Base-by-base conservation (phyloP, 2,888 invertebrate genomes). In the Aethes cnicana region DNA sequence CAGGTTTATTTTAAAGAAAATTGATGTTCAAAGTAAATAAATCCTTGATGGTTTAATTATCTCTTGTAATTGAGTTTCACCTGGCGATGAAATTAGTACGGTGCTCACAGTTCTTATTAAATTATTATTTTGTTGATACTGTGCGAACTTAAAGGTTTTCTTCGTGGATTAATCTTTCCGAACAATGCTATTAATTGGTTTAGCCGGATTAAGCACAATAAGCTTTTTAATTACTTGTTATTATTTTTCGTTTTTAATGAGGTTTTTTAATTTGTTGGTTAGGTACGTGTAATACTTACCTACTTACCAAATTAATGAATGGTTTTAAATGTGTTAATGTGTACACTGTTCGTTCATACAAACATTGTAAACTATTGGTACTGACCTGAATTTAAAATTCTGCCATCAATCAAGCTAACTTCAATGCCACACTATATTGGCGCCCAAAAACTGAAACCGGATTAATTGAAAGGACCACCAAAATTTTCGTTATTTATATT, bases 1-100 rank as follows among this genome's bases (percentile, higher is more conserved):
- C 81, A 84, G 77, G 84, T 84, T 84, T 85, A 83, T 85, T 85
- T 85, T 83, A 81, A 85, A 85, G 83, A 84, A 85, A 85, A 86
- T 84, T 86, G 78, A 84, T 84, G 81, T 81, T 84, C 80, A 84
- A 83, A 83, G 86, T 84, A 86, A 86, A 84, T 84, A 86, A 84
- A 85, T 84, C 82, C 79, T 78, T 83, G 80, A 84, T 82, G 83
- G 84, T 83, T 86, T 86, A 84, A 86, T 87, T 87, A 85, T 85
- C 82, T 86, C 79, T 83, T 79, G 73, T 85, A 86, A 87, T 86
- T 84, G 83, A 84, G 83, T 86, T 84, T 84, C 72, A 84, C 83
- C 81, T 84, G 83, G 77, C 72, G 80, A 72, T 74, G 71, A 75
- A 79, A 77, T 77, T 74, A 74, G 71, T 69, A 68, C 67, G 74